phyloP scores from a whole-genome alignment of 2,888 invertebrate genomes.

The Tineola bisselliella region DNA sequence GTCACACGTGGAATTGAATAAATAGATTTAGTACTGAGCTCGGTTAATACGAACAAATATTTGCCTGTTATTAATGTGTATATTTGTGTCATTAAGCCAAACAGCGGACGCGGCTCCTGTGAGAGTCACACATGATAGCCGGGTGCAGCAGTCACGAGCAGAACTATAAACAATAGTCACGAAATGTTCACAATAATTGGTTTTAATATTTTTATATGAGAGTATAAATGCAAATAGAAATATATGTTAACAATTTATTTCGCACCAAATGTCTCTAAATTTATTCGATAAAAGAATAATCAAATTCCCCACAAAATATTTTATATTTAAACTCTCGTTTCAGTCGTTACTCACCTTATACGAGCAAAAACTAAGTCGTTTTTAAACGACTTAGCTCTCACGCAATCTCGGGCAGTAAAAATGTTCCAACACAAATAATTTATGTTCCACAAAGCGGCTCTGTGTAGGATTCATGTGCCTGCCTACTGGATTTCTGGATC shows the following conservation, averaged over 20 bases:
- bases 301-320: constrained; percentile 27
- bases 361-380: constrained; percentile 43
- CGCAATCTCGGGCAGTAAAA: constrained; percentile 48
- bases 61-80: too few species aligned
- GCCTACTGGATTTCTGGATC: constrained; percentile 11
- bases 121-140: too few species aligned
- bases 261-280: background rate
- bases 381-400: constrained; percentile 49
- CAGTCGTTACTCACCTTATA: constrained; percentile 36
- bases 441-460: constrained; percentile 25
- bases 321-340: constrained; percentile 24
- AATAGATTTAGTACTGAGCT: constrained; percentile 28
- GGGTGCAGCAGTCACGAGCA: too few species aligned
- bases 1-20: constrained; percentile 22
- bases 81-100: too few species aligned
- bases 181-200: too few species aligned
- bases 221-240: background rate
- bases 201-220: too few species aligned
- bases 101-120: too few species aligned
- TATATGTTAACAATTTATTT: background rate
- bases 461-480: background rate
- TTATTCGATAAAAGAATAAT: constrained; percentile 30
- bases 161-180: too few species aligned
- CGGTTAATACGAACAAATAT: constrained; percentile 5
- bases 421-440: constrained; percentile 37